Conservation (phyloP, 2,113 vertebrate species). For the Mobula hypostoma region DNA sequence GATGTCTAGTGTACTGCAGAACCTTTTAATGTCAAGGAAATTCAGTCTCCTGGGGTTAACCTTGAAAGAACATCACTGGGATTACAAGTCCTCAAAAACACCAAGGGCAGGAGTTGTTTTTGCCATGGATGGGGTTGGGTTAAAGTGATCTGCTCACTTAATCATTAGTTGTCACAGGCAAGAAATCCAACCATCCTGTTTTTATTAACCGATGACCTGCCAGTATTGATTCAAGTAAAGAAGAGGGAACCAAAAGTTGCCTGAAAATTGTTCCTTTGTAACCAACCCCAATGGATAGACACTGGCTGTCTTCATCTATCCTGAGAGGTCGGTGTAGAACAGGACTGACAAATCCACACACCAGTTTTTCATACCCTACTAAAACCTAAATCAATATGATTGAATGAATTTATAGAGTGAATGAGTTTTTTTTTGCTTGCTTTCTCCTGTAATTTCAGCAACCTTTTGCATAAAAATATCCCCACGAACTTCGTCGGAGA, state of each 20-base stretch:
- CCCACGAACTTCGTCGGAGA: too few relatives aligned
- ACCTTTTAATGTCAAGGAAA: neutral
- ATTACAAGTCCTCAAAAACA: neutral
- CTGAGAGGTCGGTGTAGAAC: neutral
- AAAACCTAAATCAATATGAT: slow-evolving; percentile 24
- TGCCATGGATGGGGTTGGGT: too few relatives aligned
- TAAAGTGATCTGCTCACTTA: neutral
- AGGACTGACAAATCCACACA: neutral
- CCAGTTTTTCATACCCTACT: neutral
- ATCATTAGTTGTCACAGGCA: neutral
- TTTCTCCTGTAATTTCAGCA: neutral
- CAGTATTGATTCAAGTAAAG: neutral
- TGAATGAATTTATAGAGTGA: neutral
- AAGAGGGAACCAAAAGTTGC: neutral
- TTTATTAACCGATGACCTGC: neutral
- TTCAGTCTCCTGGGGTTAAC: neutral
- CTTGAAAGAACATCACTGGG: neutral
- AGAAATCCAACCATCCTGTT: neutral
- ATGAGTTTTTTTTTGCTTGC: neutral
- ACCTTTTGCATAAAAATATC: neutral
- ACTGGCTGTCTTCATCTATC: neutral
- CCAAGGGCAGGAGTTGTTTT: neutral
- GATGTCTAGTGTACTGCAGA: too few relatives aligned
- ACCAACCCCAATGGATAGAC: neutral
- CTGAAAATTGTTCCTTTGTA: neutral